A percentile compares a stretch with the other conserved stretches of the same genome.
Conservation (phyloP, 92 coral and sea anemone species). For the Zoanthus gigantus region DNA sequence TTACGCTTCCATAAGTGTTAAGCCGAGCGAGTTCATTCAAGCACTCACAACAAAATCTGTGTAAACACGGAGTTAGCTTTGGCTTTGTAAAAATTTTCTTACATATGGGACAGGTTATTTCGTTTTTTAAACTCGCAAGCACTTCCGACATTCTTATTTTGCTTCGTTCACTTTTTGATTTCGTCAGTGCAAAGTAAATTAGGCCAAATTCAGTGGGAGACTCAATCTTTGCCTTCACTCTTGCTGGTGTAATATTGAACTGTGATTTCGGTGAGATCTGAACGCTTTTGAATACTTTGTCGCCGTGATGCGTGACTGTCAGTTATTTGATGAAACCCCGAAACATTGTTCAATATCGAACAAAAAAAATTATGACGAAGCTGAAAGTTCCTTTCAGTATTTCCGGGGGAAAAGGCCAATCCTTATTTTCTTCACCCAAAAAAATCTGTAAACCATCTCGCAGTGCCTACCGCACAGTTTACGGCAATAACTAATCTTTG, state of each 20-base stretch:
- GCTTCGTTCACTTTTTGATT: not conserved
- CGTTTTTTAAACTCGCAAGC: constrained; percentile 49
- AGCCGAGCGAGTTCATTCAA: constrained; percentile 69
- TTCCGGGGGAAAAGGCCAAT: not conserved
- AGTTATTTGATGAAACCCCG: not conserved
- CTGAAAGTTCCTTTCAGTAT: constrained; percentile 9
- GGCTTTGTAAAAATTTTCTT: constrained; percentile 74
- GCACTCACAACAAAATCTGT: constrained; percentile 75
- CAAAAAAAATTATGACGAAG: not conserved
- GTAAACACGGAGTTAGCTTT: constrained; percentile 79
- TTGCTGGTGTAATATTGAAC: constrained; percentile 7
- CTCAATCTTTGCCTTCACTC: not conserved
- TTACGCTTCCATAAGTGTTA: constrained; percentile 56
- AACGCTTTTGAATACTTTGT: not conserved
- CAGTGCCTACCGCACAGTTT: not conserved
- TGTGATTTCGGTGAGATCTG: not conserved
- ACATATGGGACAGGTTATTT: constrained; percentile 72
- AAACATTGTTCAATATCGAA: not conserved
- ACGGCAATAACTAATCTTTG: not conserved
- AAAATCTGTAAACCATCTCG: not conserved
- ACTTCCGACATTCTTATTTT: constrained; percentile 20
- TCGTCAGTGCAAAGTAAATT: not conserved
- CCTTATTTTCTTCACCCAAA: not conserved
- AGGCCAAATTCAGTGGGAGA: not conserved
- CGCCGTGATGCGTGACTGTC: constrained; percentile 2